Evolutionary conservation across 2,797 vertebrate genomes (phyloP), one percentile per base, ranked within the genome.

Genomic region (Lepilemur ruficaudatus): DNA sequence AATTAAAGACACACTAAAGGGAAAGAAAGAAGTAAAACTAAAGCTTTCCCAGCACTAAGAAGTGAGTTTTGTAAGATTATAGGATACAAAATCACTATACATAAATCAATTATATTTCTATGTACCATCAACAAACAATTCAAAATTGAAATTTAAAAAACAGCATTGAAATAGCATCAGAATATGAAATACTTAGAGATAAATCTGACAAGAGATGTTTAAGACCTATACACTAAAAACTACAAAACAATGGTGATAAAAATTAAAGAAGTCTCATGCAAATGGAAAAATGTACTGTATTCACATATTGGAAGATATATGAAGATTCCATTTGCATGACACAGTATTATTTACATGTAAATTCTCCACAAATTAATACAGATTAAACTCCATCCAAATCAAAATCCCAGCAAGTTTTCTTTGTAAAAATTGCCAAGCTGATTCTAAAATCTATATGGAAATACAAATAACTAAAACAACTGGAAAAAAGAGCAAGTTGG

Each of bases 371-470:
- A 41, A 84, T 0, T 85, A 28, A 95, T 35, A 13, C 41, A 65
- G 55, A 84, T 89, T 79, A 67, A 55, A 73, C 15, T 48, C 25
- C 38, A 65, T 65, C 32, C 35, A 17, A 84, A 79, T 72, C 52
- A 79, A 72, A 84, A 84, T 85, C 65, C 14, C 61, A 70, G 35
- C 2, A 72, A 20, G 18, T 17, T 87, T 85, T 30, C 80, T 72
- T 25, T 22, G 25, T 88, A 65, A 57, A 89, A 95, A 72, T 13
- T 84, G 46, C 8, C 93, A 85, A 52, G 46, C 18, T 72, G 52
- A 79, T 48, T 89, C 86, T 93, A 67, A 95, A 92, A 79, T 79
- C 55, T 38, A 89, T 52, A 70, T 48, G 25, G 55, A 79, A 93
- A 89, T 72, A 25, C 15, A 57, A 55, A 95, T 57, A 69, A 91